phyloP scores from a whole-genome alignment of 2,113 vertebrate genomes.

The Reinhardtius hippoglossoides region DNA sequence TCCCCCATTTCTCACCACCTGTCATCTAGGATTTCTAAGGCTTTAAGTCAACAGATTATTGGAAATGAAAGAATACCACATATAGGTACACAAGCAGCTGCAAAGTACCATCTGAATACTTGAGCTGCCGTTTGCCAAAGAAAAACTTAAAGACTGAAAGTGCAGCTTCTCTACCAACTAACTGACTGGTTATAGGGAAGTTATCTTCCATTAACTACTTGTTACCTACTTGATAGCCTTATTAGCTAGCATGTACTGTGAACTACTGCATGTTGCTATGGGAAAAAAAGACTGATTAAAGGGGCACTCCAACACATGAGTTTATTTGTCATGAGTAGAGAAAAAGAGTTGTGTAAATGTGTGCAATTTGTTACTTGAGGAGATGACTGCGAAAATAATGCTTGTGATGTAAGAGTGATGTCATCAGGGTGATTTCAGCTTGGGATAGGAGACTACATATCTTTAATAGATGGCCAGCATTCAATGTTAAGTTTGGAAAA shows the following conservation, averaged over 20 bases:
- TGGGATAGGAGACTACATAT: too few relatives aligned
- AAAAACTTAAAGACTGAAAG: background rate
- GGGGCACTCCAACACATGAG: background rate
- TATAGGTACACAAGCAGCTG: constrained; percentile 27
- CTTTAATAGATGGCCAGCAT: too few relatives aligned
- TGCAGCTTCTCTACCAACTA: too few relatives aligned
- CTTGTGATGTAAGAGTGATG: too few relatives aligned
- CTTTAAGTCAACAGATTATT: constrained; percentile 55
- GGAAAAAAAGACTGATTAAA: background rate
- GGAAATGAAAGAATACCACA: constrained; percentile 45
- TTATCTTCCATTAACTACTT: background rate
- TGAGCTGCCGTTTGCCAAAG: background rate
- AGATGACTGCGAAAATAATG: too few relatives aligned
- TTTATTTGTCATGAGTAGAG: too few relatives aligned
- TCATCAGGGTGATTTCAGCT: too few relatives aligned
- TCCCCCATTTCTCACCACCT: constrained; percentile 22
- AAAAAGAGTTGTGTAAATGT: too few relatives aligned
- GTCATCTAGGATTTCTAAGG: constrained; percentile 34
- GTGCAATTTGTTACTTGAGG: too few relatives aligned
- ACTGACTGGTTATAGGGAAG: too few relatives aligned
- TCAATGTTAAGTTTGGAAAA: too few relatives aligned
- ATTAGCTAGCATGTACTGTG: background rate
- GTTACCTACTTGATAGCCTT: background rate
- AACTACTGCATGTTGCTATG: too few relatives aligned
- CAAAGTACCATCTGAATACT: background rate